Evolutionary conservation across 2,888 invertebrate genomes (phyloP).

Genomic region (Calephelis perditalis): DNA sequence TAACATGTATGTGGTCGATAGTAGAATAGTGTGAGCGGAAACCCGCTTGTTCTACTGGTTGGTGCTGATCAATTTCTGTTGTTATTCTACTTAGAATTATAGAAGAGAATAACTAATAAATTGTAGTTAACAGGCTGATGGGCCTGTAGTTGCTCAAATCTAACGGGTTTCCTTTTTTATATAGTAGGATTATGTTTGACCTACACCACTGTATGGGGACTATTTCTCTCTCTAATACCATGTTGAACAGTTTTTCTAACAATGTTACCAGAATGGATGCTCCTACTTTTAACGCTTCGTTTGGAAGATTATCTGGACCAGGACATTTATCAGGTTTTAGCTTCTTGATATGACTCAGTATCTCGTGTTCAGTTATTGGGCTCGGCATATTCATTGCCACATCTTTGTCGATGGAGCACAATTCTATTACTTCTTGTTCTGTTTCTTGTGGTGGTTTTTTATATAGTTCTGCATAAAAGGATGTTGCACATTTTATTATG

Average conservation of each 20-base stretch:
- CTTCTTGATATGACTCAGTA: background rate
- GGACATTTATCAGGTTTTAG: constrained; percentile 8
- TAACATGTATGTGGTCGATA: background rate
- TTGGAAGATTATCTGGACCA: constrained; percentile 6
- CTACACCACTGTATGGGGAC: background rate
- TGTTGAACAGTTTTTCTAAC: background rate
- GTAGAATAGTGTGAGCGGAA: background rate
- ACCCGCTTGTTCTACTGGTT: background rate
- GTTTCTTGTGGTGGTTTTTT: too few relatives aligned
- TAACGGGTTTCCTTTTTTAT: background rate
- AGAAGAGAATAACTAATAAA: background rate
- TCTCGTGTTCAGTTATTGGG: too few relatives aligned
- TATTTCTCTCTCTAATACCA: background rate
- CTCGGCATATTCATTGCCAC: too few relatives aligned
- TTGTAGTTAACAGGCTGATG: background rate
- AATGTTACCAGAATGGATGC: too few relatives aligned
- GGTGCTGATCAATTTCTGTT: background rate
- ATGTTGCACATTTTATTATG: too few relatives aligned
- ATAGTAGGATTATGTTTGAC: background rate
- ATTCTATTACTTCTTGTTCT: too few relatives aligned
- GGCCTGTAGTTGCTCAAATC: background rate
- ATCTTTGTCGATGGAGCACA: too few relatives aligned
- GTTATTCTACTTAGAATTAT: background rate
- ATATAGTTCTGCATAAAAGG: too few relatives aligned
- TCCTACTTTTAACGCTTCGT: constrained; percentile 14